These are phyloP conservation scores for Oscheius sp. DNA, from an alignment of 2,888 invertebrate species.

Conservation along the genomic window DNA sequence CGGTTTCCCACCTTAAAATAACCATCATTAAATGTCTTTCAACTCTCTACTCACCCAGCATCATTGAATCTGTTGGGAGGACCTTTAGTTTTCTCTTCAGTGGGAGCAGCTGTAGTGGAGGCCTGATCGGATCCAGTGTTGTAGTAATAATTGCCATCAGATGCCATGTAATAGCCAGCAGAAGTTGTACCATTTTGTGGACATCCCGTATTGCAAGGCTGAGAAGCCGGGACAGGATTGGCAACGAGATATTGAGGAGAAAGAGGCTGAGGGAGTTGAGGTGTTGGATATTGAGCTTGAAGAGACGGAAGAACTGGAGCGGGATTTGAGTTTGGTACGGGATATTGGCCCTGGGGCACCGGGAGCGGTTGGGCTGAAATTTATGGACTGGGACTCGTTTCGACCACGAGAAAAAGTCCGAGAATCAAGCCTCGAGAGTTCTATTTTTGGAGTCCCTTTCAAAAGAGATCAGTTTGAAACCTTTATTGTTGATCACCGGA, in stretches of 20 bases:
- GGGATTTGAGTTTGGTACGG: not conserved
- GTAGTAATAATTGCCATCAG: constrained; percentile 13
- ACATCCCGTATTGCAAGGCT: no score
- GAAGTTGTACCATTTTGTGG: not conserved
- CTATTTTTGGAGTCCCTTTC: no score
- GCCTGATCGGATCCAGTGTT: not conserved
- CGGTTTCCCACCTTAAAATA: constrained; percentile 32
- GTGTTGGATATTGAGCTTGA: not conserved
- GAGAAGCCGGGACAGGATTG: not conserved
- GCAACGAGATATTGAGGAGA: not conserved
- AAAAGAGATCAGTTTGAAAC: not conserved
- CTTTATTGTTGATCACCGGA: not conserved
- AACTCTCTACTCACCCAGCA: no score
- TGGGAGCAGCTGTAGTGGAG: not conserved
- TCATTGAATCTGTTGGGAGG: constrained; percentile 25
- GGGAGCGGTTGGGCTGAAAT: no score
- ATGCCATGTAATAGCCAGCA: constrained; percentile 2
- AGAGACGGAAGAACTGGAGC: not conserved
- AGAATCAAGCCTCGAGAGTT: no score
- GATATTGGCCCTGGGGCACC: no score
- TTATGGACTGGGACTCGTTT: not conserved
- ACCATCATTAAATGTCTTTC: no score
- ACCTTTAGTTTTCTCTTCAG: constrained; percentile 8
- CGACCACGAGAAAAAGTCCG: not conserved
- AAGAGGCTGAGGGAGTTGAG: no score